Conservation (phyloP, 1,140 invertebrate genomes). For the Lanistes nyassanus region DNA sequence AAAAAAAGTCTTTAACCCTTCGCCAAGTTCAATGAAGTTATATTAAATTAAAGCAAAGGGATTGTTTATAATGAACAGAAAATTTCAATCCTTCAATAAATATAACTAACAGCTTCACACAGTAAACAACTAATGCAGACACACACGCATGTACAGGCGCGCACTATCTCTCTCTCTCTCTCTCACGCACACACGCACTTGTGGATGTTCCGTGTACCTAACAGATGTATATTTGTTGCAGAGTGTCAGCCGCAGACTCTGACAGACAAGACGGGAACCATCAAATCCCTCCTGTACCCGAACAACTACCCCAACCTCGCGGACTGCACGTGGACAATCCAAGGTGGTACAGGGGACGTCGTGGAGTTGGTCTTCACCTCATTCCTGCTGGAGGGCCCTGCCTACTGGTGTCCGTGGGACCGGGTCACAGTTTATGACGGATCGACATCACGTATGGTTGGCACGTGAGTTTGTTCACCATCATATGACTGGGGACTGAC, state of each 20-base stretch:
- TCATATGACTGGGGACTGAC: neutral
- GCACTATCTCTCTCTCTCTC: too few relatives aligned
- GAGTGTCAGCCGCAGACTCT: neutral
- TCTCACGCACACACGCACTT: too few relatives aligned
- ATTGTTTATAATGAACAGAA: too few relatives aligned
- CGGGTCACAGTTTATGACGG: slow-evolving; percentile 7
- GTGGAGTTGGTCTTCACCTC: neutral
- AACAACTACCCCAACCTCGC: neutral
- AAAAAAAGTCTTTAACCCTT: too few relatives aligned
- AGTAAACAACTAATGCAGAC: too few relatives aligned
- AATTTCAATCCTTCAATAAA: too few relatives aligned
- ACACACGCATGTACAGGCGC: too few relatives aligned
- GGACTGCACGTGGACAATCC: slow-evolving; percentile 6
- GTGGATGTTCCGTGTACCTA: too few relatives aligned
- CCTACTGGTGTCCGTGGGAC: slow-evolving; percentile 2
- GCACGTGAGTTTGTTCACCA: neutral
- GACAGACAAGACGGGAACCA: neutral
- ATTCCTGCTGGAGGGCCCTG: neutral
- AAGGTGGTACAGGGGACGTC: neutral
- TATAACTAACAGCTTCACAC: too few relatives aligned
- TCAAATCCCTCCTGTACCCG: neutral
- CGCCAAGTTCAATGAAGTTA: too few relatives aligned
- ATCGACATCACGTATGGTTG: neutral
- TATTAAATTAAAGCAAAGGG: too few relatives aligned
- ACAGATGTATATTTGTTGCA: neutral